Conservation (phyloP, 2,113 vertebrate species). For the Erythrocercus mccallii region DNA sequence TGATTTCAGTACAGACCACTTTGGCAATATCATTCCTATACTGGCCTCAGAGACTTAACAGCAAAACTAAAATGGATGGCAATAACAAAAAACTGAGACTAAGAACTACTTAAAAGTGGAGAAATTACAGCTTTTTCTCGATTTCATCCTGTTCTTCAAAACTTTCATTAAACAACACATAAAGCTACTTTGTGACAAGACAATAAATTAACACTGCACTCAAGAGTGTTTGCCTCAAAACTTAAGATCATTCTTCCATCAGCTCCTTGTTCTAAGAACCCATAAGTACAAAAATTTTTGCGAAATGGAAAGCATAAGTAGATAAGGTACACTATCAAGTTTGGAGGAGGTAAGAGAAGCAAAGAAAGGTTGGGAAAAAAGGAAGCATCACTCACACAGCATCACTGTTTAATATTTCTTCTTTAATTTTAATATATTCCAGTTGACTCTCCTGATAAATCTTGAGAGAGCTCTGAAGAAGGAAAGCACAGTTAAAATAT, state of each 20-base stretch:
- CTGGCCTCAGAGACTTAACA: not conserved
- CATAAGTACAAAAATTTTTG: not conserved
- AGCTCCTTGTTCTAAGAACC: not conserved
- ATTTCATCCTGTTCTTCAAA: not conserved
- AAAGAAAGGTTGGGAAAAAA: not conserved
- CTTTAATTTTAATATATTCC: constrained; percentile 76
- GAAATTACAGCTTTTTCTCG: not conserved
- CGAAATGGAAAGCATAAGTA: not conserved
- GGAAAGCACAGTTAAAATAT: not conserved
- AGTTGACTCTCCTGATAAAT: constrained; percentile 76
- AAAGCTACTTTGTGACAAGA: not conserved
- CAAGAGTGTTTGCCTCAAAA: not conserved
- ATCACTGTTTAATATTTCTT: constrained; percentile 79
- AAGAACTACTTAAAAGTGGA: not conserved
- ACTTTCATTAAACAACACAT: not conserved
- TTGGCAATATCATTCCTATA: not conserved
- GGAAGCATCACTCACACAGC: constrained; percentile 73
- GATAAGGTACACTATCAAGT: not conserved
- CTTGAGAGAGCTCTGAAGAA: constrained; percentile 81
- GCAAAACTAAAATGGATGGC: not conserved
- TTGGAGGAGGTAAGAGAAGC: not conserved
- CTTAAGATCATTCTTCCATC: not conserved
- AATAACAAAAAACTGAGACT: not conserved
- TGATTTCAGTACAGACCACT: not conserved
- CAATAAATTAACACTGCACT: not conserved